A percentile compares a stretch with the other conserved stretches of the same genome.
Evolutionary conservation across 1,140 invertebrate genomes (phyloP).

Genomic region (Brevipalpus yothersi): DNA sequence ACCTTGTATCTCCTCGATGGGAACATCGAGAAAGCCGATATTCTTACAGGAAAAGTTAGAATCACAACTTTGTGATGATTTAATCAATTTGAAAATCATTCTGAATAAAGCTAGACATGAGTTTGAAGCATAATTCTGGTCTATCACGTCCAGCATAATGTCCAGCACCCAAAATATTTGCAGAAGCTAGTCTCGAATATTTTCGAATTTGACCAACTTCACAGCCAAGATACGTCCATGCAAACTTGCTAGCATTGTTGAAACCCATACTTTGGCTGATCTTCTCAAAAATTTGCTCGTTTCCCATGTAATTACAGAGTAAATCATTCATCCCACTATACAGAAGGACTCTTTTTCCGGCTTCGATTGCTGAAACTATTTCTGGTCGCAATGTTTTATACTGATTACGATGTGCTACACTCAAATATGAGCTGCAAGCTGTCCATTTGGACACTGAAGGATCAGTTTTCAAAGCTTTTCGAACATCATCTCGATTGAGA

Average conservation of each 20-base stretch:
- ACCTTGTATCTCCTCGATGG: too few species aligned
- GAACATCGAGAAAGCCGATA: too few species aligned
- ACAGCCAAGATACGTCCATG: constrained; percentile 17
- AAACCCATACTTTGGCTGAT: constrained; percentile 12
- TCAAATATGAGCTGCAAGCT: constrained; percentile 1
- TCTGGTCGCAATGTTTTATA: constrained; percentile 18
- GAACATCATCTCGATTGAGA: constrained; percentile 19
- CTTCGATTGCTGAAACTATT: constrained; percentile 13
- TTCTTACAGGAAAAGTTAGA: too few species aligned
- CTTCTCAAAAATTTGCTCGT: constrained; percentile 25
- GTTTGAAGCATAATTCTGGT: constrained; percentile 13
- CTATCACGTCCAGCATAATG: constrained; percentile 31
- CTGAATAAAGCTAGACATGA: too few species aligned
- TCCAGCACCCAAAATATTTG: constrained; percentile 25
- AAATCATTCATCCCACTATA: constrained; percentile 33
- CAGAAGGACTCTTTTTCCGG: constrained; percentile 21
- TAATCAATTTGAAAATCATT: too few species aligned
- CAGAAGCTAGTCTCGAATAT: constrained; percentile 18
- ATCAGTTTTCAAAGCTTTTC: constrained; percentile 23
- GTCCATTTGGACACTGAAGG: neutral
- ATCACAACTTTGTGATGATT: too few species aligned
- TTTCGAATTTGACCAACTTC: constrained; percentile 22
- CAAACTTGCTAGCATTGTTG: constrained; percentile 10
- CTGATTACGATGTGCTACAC: constrained; percentile 12
- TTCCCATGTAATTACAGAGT: constrained; percentile 30